Base-by-base conservation (phyloP, 37 sponge, comb jelly and placozoan species). In the Geodia barretti region DNA sequence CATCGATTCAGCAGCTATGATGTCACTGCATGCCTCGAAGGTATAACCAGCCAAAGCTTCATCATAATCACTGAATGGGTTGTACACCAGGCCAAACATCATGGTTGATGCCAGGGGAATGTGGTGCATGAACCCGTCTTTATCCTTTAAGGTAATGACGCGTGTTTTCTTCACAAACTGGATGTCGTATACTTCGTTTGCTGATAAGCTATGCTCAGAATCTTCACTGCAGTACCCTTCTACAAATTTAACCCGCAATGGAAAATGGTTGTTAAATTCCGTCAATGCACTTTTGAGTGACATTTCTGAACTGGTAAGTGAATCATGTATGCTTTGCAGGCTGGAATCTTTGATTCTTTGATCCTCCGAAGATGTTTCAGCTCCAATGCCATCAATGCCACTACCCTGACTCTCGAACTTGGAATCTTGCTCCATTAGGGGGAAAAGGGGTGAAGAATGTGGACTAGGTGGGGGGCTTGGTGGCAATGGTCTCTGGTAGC, bases 181-280 rank as follows among this genome's bases (percentile, higher is more conserved):
- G 0, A 72, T 76, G 23, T 73, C 42, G 58, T 78, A 86, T 24
- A 73, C 14, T 1, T 86, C 87, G 59, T 68, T 66, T 59, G 75
- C 68, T 26, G 84, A 84, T 3, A 84, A 69, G 70, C 67, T 79
- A 21, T 64, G 25, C 2, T 79, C 79, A 28, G 79, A 66, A n/a
- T 38, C 58, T 2, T 79, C 79, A 67, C 69, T 79, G 33, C 79
- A 79, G 42, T 79, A 79, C 2, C 87, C 87, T 40, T 86, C 72
- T 31, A 76, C 42, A 1, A 86, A 74, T 35, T 71, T 36, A 40
- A 86, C 39, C 19, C 73, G 74, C 38, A 86, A 39, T 0, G 87
- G 87, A 33, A 80, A 66, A 39, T 29, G 21, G 11, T 79, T 21
- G 11, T 47, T 47, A 14, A 17, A 47, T 47, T 47, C 14, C 54